Evolutionary conservation across 2,888 invertebrate genomes (phyloP).

Genomic region (Smittia aterrima): DNA sequence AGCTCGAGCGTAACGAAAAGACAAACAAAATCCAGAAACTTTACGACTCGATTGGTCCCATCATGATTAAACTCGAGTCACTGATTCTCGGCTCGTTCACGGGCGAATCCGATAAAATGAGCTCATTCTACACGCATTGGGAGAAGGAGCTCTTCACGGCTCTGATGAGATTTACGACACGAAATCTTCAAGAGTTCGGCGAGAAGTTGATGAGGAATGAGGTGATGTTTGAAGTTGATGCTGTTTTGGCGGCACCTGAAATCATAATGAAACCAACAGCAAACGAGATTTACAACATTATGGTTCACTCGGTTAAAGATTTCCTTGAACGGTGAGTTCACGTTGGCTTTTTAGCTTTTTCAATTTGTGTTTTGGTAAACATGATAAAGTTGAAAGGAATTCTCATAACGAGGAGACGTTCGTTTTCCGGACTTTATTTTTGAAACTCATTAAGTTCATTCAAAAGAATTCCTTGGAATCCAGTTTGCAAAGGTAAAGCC

Average conservation of each 20-base stretch:
- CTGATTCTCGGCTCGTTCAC: slow-evolving; percentile 76
- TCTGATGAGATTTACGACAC: slow-evolving; percentile 64
- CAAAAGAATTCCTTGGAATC: no score
- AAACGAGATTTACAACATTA: slow-evolving; percentile 73
- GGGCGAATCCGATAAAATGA: slow-evolving; percentile 71
- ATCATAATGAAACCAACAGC: slow-evolving; percentile 73
- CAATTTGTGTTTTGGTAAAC: no score
- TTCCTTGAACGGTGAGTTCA: slow-evolving; percentile 66
- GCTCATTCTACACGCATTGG: slow-evolving; percentile 76
- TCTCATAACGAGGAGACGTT: no score
- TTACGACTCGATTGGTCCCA: slow-evolving; percentile 78
- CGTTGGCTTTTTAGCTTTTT: no score
- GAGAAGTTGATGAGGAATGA: slow-evolving; percentile 57
- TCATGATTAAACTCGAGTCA: slow-evolving; percentile 81
- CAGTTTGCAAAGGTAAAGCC: no score
- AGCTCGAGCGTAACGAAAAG: slow-evolving; percentile 66
- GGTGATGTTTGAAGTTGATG: slow-evolving; percentile 77
- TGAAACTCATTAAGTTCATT: no score
- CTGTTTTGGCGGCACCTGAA: slow-evolving; percentile 70
- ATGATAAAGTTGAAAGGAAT: no score
- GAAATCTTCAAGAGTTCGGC: slow-evolving; percentile 71
- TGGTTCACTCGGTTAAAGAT: slow-evolving; percentile 71
- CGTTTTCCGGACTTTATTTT: no score
- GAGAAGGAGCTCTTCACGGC: slow-evolving; percentile 74
- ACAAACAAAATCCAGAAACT: slow-evolving; percentile 66